A percentile compares a stretch with the other conserved stretches of the same genome.
Evolutionary conservation across 2,888 invertebrate genomes (phyloP).

Genomic region (Shargacucullia verbasci): DNA sequence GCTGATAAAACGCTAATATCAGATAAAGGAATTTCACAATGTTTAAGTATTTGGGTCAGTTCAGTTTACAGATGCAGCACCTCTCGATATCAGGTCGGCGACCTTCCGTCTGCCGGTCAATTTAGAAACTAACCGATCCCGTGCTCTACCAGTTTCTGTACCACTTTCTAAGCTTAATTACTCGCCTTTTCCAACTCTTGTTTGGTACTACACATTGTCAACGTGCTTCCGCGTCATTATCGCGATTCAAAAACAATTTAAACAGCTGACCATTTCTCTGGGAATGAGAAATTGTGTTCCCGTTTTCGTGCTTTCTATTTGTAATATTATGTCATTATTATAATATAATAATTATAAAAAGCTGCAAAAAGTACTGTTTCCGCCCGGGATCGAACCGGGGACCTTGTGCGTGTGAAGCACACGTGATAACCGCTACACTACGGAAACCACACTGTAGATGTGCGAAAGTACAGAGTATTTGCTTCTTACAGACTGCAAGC

Average conservation of each 20-base stretch:
- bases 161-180: slow-evolving; percentile 84
- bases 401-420: slow-evolving; percentile 94
- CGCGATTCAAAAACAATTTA: slow-evolving; percentile 67
- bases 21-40: slow-evolving; percentile 39
- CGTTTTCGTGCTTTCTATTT: slow-evolving; percentile 24
- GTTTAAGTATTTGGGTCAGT: slow-evolving; percentile 49
- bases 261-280: slow-evolving; percentile 49
- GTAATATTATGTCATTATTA: slow-evolving; percentile 5
- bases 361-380: slow-evolving; percentile 79
- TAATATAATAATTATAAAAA: slow-evolving; percentile 8
- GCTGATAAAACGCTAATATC: slow-evolving; percentile 41
- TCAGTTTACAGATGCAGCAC: slow-evolving; percentile 44
- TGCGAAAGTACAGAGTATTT: background rate
- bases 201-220: slow-evolving; percentile 76
- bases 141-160: slow-evolving; percentile 72
- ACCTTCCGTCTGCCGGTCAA: slow-evolving; percentile 71
- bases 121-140: slow-evolving; percentile 76
- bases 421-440: slow-evolving; percentile 94
- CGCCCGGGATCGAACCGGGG: slow-evolving; percentile 92
- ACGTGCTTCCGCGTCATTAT: slow-evolving; percentile 80
- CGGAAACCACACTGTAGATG: slow-evolving; percentile 82
- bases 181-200: slow-evolving; percentile 75
- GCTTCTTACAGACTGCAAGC: too few relatives aligned
- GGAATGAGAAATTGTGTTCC: slow-evolving; percentile 45
- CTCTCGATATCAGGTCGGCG: slow-evolving; percentile 60